phyloP scores from a whole-genome alignment of 2,797 vertebrate genomes.

The Poeciliopsis turneri region DNA sequence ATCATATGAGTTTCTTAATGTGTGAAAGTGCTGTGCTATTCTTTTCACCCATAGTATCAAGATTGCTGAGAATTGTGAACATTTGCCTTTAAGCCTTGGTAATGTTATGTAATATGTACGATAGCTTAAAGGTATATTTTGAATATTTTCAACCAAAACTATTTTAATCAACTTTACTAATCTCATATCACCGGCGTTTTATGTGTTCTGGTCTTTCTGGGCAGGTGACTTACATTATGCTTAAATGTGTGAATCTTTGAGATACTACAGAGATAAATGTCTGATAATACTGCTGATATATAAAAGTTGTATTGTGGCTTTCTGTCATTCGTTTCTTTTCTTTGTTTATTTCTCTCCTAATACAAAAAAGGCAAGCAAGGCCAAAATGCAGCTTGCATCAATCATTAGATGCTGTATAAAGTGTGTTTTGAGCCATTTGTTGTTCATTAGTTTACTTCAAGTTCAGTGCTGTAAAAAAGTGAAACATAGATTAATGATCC shows the following conservation, averaged over 20 bases:
- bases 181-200: constrained; percentile 5
- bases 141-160: background rate
- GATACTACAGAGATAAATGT: background rate
- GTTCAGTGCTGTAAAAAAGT: background rate
- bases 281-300: background rate
- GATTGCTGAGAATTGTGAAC: background rate
- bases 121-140: background rate
- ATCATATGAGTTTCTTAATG: background rate
- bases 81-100: background rate
- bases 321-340: background rate
- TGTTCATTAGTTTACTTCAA: background rate
- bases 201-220: background rate
- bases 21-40: background rate
- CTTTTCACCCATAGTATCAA: background rate
- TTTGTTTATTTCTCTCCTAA: background rate
- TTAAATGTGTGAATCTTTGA: background rate
- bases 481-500: constrained; percentile 8
- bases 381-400: background rate
- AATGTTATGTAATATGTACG: background rate
- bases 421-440: background rate
- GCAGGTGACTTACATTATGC: background rate
- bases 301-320: background rate
- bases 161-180: constrained; percentile 10
- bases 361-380: background rate
- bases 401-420: background rate